Evolutionary conservation across 1,140 invertebrate species (phyloP), one percentile per base, ranked within the genome.

Genomic region (Lepeophtheirus salmonis): DNA sequence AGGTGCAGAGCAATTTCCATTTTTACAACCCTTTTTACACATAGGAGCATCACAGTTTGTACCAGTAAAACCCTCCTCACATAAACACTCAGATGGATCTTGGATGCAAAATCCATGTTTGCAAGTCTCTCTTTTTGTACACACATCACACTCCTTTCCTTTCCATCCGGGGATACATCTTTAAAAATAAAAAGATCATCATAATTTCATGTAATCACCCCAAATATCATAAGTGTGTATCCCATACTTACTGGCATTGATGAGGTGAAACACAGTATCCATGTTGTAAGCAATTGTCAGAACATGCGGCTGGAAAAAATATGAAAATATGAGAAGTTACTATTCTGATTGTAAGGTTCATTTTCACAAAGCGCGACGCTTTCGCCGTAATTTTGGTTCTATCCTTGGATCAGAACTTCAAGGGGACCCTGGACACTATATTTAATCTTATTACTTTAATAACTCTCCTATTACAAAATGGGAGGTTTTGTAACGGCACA

Each of bases 41-140:
- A 62, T 58, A 23, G 66, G 65, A 23, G 64, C 53, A 67, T 84
- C 83, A 41, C 30, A 41, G 30, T 41, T 41, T n/a, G 30, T 41
- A 10, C 30, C 30, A 10, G 30, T 41, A n/a, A 41, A 41, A n/a
- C 30, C 30, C n/a, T 41, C 30, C 6, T 41, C 30, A n/a, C 30
- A 41, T 10, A 10, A 10, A 41, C 30, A 41, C n/a, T 41, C 30
- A 10, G 30, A 41, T 10, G 30, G 30, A 41, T 41, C 30, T n/a
- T 41, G 6, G n/a, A 10, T n/a, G n/a, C 30, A 41, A 10, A n/a
- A 10, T 41, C 30, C 30, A 10, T 41, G 30, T 6, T 10, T 41
- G 30, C 30, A 41, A n/a, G 30, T 41, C 30, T 41, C 30, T 41
- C 30, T 6, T 6, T 6, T 10, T n/a, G n/a, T n/a, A n/a, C 30